phyloP scores from a whole-genome alignment of 2,888 invertebrate genomes.

The Conistra vaccinii region DNA sequence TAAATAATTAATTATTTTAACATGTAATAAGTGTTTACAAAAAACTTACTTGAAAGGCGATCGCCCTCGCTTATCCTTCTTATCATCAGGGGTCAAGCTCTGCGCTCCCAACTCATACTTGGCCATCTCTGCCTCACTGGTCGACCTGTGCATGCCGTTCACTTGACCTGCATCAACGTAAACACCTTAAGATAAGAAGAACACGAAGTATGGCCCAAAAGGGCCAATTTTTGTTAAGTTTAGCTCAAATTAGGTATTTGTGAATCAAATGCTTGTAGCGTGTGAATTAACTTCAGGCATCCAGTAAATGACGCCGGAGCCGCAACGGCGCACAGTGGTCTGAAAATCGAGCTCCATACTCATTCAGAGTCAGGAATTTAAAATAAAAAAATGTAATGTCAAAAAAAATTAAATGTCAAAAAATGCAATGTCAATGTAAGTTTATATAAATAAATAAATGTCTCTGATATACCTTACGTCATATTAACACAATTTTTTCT shows the following conservation, averaged over 20 bases:
- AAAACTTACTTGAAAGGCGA: constrained; percentile 96
- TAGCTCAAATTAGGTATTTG: neutral
- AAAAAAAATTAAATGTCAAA: no score
- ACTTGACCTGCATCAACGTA: constrained; percentile 76
- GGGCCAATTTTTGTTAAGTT: constrained; percentile 22
- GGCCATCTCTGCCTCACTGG: constrained; percentile 94
- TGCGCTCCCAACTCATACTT: constrained; percentile 91
- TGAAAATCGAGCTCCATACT: no score
- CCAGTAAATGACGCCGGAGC: no score
- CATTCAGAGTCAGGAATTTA: no score
- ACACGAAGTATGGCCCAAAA: constrained; percentile 9
- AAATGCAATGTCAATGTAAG: no score
- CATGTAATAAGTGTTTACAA: neutral
- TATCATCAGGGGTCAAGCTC: constrained; percentile 86
- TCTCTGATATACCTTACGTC: no score
- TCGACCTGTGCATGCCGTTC: constrained; percentile 92
- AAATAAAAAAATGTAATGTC: no score
- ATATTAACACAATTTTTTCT: no score
- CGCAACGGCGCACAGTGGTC: no score
- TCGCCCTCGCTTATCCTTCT: constrained; percentile 95
- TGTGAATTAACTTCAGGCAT: constrained; percentile 7
- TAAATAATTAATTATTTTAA: neutral
- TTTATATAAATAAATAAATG: no score
- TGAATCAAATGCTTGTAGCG: constrained; percentile 3
- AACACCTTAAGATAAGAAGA: neutral